These are phyloP conservation scores for Macrotis lagotis DNA, from an alignment of 2,113 vertebrate genomes.

Conservation along the genomic window DNA sequence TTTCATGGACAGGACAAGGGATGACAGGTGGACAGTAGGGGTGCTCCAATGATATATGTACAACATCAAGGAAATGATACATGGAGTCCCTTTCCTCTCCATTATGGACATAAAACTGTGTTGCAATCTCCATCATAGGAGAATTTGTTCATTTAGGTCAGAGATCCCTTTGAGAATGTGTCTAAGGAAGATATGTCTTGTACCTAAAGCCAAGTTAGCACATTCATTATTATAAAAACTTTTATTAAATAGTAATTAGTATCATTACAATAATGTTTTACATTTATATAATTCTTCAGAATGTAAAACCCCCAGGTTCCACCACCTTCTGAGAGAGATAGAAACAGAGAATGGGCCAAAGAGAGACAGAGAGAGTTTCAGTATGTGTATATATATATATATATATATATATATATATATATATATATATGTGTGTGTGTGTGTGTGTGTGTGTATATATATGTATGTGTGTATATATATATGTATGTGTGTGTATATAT, in stretches of 20 bases:
- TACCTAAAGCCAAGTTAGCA: not conserved
- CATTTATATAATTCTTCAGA: not conserved
- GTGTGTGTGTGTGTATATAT: no score
- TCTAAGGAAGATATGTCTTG: not conserved
- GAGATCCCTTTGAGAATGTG: not conserved
- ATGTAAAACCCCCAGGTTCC: not conserved
- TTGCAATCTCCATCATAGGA: not conserved
- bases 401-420: no score
- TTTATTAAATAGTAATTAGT: not conserved
- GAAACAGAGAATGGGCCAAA: no score
- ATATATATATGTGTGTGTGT: no score
- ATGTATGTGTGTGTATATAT: no score
- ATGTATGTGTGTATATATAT: no score
- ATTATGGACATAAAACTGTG: not conserved
- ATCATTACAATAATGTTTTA: not conserved
- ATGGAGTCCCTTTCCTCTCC: not conserved
- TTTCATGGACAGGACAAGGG: not conserved
- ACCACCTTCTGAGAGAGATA: not conserved
- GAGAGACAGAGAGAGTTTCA: no score
- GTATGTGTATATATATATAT: no score
- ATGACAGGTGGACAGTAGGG: not conserved
- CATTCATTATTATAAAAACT: not conserved
- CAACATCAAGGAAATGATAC: not conserved
- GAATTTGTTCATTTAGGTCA: not conserved
- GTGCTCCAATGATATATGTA: not conserved